Conservation (phyloP, 2,888 invertebrate species). For the Gymnocheta viridis region DNA sequence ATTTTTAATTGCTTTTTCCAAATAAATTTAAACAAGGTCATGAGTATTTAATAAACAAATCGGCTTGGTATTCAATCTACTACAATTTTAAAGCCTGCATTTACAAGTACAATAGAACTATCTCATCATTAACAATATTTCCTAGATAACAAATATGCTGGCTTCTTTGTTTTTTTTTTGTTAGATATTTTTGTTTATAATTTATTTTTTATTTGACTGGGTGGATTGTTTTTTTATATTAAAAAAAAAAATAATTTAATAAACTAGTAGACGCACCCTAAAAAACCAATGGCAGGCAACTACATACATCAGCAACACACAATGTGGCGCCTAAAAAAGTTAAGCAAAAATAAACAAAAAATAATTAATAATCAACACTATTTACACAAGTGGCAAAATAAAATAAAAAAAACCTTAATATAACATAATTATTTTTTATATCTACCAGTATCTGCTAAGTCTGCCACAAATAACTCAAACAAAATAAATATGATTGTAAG, state of each 20-base stretch:
- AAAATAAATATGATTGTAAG: constrained; percentile 51
- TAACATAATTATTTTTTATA: too few relatives aligned
- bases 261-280: constrained; percentile 64
- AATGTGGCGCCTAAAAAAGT: constrained; percentile 54
- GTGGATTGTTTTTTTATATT: neutral
- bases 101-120: too few relatives aligned
- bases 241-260: neutral
- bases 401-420: too few relatives aligned
- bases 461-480: constrained; percentile 56
- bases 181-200: neutral
- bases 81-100: neutral
- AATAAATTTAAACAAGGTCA: constrained; percentile 35
- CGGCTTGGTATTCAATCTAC: neutral
- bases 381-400: neutral
- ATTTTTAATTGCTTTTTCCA: constrained; percentile 30
- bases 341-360: constrained; percentile 13
- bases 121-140: neutral
- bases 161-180: neutral
- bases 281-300: constrained; percentile 29
- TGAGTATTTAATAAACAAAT: neutral
- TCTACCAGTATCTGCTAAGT: neutral
- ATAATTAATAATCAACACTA: constrained; percentile 37
- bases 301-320: constrained; percentile 6
- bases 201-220: constrained; percentile 9
- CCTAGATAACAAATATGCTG: neutral